Conservation (phyloP, 1,140 invertebrate genomes). For the Rhizoglyphus robini region DNA sequence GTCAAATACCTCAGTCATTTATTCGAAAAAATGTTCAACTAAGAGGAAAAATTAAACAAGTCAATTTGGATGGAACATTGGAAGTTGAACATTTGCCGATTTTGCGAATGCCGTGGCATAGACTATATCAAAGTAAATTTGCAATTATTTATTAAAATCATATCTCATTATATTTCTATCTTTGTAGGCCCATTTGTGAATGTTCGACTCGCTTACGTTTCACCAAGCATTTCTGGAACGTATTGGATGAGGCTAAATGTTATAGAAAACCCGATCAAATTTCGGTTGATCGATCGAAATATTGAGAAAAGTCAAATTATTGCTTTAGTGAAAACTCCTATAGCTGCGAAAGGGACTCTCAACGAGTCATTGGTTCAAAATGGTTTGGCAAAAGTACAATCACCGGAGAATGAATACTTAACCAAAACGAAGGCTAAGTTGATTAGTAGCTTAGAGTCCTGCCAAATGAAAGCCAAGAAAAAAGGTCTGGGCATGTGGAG, state of each 20-base stretch:
- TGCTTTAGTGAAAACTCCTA: background rate
- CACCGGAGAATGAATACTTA: background rate
- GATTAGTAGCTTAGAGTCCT: background rate
- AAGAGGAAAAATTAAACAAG: background rate
- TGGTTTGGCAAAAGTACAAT: background rate
- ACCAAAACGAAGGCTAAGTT: background rate
- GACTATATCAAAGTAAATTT: background rate
- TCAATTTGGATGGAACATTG: constrained; percentile 3
- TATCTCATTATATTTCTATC: background rate
- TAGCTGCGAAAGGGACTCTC: background rate
- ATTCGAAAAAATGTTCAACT: constrained; percentile 8
- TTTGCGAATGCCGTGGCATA: constrained; percentile 2
- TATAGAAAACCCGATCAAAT: background rate
- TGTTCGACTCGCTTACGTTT: background rate
- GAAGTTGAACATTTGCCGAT: constrained; percentile 8
- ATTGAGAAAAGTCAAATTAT: background rate
- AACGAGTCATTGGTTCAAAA: background rate
- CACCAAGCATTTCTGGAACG: constrained; percentile 6
- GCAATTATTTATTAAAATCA: background rate
- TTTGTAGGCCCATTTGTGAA: background rate
- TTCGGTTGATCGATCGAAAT: background rate
- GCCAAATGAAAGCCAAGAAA: background rate
- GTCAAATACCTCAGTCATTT: constrained; percentile 9
- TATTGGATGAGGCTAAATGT: constrained; percentile 13
- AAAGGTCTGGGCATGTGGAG: background rate